A percentile compares a stretch with the other conserved stretches of the same genome.
Evolutionary conservation across 1,140 invertebrate genomes (phyloP).

Genomic region (Papilio helenus): DNA sequence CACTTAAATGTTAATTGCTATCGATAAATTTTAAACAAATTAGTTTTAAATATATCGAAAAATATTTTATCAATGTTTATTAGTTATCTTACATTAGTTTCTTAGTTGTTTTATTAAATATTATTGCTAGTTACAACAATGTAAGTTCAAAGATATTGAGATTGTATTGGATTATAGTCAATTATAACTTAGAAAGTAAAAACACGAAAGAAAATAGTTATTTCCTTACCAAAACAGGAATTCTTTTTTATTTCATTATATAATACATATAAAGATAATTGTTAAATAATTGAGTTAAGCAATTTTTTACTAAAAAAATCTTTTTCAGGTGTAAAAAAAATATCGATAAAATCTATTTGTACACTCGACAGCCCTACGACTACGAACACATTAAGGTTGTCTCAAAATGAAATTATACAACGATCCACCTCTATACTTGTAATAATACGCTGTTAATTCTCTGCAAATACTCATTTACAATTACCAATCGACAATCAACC

Average conservation of each 20-base stretch:
- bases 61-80: background rate
- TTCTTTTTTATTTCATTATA: too few relatives aligned
- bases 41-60: background rate
- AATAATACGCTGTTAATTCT: slow-evolving; percentile 77
- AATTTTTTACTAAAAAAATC: background rate
- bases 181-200: too few relatives aligned
- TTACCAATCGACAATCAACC: slow-evolving; percentile 39
- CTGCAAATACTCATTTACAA: slow-evolving; percentile 56
- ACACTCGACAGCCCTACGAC: slow-evolving; percentile 55
- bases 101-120: background rate
- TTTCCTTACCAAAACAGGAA: too few relatives aligned
- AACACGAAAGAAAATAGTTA: too few relatives aligned
- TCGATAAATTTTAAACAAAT: slow-evolving; percentile 42
- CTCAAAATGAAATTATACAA: slow-evolving; percentile 80
- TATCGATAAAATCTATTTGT: slow-evolving; percentile 40
- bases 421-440: slow-evolving; percentile 74
- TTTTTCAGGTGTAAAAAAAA: background rate
- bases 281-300: too few relatives aligned
- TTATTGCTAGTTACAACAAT: too few relatives aligned
- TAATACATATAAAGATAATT: too few relatives aligned
- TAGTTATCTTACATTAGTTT: background rate
- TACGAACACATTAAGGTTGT: slow-evolving; percentile 70
- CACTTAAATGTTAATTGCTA: slow-evolving; percentile 13
- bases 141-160: too few relatives aligned
- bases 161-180: too few relatives aligned